phyloP scores from a whole-genome alignment of 2,113 vertebrate species.

The Takifugu bimaculatus region DNA sequence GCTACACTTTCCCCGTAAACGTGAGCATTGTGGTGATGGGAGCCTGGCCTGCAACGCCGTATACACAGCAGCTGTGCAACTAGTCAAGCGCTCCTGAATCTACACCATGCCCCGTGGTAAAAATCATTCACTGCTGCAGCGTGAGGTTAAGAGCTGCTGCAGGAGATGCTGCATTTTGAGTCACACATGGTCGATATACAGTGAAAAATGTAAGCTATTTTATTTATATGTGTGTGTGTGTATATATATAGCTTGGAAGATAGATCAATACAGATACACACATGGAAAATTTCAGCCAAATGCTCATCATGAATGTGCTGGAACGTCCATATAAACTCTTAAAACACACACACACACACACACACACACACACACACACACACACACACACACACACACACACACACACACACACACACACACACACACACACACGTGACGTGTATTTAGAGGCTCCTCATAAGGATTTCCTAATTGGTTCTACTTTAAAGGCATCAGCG shows the following conservation, averaged over 20 bases:
- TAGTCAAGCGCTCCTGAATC: constrained; percentile 20
- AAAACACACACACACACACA: constrained; percentile 34
- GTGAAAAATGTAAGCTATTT: background rate
- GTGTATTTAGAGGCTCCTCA: constrained; percentile 58
- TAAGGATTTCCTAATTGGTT: constrained; percentile 53
- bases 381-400: constrained; percentile 67
- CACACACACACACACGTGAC: constrained; percentile 69
- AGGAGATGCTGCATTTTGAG: constrained; percentile 14
- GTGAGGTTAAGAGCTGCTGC: constrained; percentile 14
- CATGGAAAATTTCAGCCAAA: background rate
- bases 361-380: constrained; percentile 66
- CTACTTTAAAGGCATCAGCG: constrained; percentile 53
- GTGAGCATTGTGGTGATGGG: constrained; percentile 9
- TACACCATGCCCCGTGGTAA: constrained; percentile 13
- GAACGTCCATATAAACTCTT: background rate
- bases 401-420: constrained; percentile 38
- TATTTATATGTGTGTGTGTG: background rate
- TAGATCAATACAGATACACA: background rate
- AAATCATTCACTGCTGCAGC: constrained; percentile 27
- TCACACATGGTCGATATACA: background rate
- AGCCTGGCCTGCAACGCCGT: constrained; percentile 5
- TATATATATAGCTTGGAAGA: no score
- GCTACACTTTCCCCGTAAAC: constrained; percentile 10
- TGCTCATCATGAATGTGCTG: background rate
- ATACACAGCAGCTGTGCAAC: constrained; percentile 24